A percentile compares a stretch with the other conserved stretches of the same genome.
phyloP scores from a whole-genome alignment of 2,797 vertebrate species.

The Falco columbarius region DNA sequence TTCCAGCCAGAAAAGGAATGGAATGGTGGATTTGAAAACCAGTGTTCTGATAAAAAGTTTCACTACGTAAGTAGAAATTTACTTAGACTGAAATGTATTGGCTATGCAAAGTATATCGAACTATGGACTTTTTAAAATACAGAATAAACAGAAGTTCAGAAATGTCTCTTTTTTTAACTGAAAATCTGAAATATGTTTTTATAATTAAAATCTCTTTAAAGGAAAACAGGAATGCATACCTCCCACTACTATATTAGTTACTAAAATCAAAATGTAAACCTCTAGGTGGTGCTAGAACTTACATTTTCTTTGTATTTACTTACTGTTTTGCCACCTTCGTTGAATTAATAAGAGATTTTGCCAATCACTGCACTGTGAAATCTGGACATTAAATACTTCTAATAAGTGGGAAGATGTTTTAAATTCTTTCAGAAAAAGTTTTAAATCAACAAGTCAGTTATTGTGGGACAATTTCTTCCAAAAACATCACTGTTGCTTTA shows the following conservation, averaged over 20 bases:
- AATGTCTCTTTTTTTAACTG: neutral
- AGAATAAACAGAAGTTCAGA: neutral
- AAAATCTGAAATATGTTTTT: neutral
- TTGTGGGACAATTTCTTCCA: neutral
- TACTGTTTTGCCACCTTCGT: neutral
- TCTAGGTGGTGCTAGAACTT: conserved; percentile 32
- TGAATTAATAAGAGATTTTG: neutral
- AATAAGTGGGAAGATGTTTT: neutral
- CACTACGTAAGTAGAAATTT: neutral
- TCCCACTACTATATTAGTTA: neutral
- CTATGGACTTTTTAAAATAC: neutral
- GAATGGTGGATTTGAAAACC: neutral
- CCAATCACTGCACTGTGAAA: neutral
- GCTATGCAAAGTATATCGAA: neutral
- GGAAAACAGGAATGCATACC: neutral
- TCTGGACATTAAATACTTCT: neutral
- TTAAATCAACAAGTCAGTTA: neutral
- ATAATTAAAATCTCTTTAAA: neutral
- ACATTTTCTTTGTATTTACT: neutral
- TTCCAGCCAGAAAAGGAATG: neutral
- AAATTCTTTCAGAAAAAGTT: neutral
- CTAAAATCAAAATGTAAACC: conserved; percentile 11
- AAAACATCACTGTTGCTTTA: neutral
- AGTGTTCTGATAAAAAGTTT: neutral
- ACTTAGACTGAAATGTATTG: neutral